Percentiles rank a stretch among this genome's conserved stretches.
Evolutionary conservation across 2,888 invertebrate species (phyloP).

Genomic region (Mimas tiliae): DNA sequence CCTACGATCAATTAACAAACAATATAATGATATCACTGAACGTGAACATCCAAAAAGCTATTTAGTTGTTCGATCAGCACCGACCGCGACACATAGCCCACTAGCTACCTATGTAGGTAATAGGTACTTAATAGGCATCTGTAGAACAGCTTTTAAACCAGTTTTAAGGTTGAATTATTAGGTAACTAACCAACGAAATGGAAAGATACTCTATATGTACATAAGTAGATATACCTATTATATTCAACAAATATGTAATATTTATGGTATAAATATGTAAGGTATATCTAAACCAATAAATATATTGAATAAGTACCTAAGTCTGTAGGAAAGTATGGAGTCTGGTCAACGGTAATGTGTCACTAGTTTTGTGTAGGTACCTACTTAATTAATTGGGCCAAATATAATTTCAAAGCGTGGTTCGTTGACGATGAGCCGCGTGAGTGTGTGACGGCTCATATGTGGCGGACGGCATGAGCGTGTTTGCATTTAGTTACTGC

Average conservation of each 20-base stretch:
- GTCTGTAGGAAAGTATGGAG: neutral
- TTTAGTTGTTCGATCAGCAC: neutral
- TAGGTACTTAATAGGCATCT: no score
- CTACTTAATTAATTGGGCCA: constrained; percentile 32
- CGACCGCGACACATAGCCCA: neutral
- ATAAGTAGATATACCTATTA: no score
- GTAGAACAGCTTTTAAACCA: no score
- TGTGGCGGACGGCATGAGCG: no score
- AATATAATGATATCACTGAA: constrained; percentile 8
- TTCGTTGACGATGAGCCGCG: neutral
- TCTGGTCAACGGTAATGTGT: constrained; percentile 31
- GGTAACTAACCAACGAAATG: neutral
- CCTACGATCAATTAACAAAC: constrained; percentile 46
- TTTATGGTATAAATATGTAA: no score
- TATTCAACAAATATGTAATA: no score
- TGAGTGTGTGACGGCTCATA: neutral
- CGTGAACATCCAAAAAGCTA: neutral
- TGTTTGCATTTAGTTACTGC: constrained; percentile 48
- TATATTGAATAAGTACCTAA: no score
- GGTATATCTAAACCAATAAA: no score
- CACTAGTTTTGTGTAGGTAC: constrained; percentile 3
- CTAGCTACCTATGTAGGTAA: neutral
- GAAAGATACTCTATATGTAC: neutral
- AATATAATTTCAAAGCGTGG: constrained; percentile 14
- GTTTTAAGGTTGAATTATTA: neutral